These are phyloP conservation scores for Oceanodroma leucorhoa DNA, from an alignment of 2,797 vertebrate species.

Conservation along the genomic window DNA sequence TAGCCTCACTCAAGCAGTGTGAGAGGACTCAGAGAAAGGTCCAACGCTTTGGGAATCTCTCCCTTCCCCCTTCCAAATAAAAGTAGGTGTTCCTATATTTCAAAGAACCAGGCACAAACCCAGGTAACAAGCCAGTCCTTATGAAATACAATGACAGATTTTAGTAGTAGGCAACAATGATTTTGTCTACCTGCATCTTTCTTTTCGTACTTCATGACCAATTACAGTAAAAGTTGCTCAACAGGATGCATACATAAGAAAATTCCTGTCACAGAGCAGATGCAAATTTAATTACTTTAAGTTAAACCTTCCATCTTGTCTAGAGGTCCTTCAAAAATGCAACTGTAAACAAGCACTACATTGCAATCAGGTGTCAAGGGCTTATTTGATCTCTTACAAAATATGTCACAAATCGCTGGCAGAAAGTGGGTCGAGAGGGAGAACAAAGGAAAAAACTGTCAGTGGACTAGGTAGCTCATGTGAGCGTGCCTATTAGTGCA, in stretches of 20 bases:
- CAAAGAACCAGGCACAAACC: slow-evolving; percentile 7
- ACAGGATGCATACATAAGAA: slow-evolving; percentile 63
- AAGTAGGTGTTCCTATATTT: background rate
- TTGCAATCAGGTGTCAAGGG: slow-evolving; percentile 92
- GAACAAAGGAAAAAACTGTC: slow-evolving; percentile 93
- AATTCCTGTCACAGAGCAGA: slow-evolving; percentile 88
- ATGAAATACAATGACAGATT: slow-evolving; percentile 61
- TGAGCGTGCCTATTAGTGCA: slow-evolving; percentile 88
- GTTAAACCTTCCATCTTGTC: slow-evolving; percentile 90
- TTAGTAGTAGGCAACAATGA: slow-evolving; percentile 55
- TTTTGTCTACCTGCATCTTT: slow-evolving; percentile 67
- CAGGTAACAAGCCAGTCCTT: slow-evolving; percentile 17
- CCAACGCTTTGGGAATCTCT: background rate
- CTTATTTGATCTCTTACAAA: slow-evolving; percentile 91
- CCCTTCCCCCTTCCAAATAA: background rate
- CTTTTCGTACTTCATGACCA: slow-evolving; percentile 66
- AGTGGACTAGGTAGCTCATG: slow-evolving; percentile 83
- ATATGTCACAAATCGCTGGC: slow-evolving; percentile 92
- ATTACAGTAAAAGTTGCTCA: slow-evolving; percentile 71
- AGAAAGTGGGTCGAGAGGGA: slow-evolving; percentile 85
- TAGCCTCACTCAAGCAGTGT: background rate
- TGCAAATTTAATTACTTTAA: slow-evolving; percentile 96
- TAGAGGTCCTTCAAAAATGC: slow-evolving; percentile 81
- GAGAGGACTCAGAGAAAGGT: background rate
- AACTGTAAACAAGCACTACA: slow-evolving; percentile 92